Base-by-base conservation (phyloP, 2,797 vertebrate species). In the Corythornis leucogaster region DNA sequence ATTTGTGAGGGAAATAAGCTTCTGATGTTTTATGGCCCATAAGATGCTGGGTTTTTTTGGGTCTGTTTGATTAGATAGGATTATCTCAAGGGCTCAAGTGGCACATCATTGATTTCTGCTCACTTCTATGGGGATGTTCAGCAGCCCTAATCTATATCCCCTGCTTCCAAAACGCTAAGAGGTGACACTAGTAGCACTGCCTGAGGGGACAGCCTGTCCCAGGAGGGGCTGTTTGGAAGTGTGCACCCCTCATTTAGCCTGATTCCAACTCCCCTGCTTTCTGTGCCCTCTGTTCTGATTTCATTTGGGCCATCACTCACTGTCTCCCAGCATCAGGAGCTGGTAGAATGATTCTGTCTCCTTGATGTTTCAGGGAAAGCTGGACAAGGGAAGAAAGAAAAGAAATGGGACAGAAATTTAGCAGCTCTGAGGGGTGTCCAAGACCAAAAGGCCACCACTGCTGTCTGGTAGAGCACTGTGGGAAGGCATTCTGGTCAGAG, bases 51-150 rank as follows among this genome's bases (percentile, higher is more conserved):
- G 95, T 93, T 90, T 90, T 90, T 87, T 87, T 70, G 73, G 71
- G 85, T 88, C 87, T 87, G 74, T 96, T 96, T 95, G 93, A 96
- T 97, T 91, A 91, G 95, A 89, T 94, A 89, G 90, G 85, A 93
- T 97, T 96, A 79, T 94, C 90, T 95, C 75, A 90, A 82, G 77
- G 89, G 82, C 77, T 95, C 2, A 0, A 91, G 63, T 93, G 84
- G 89, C 81, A 53, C 64, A 26, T 93, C 64, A 68, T 90, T 43
- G 15, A 80, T 95, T 92, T 81, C 69, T 45, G 45, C 67, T 71
- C 53, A 28, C 74, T 94, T 89, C 91, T 57, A 25, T 58, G 63
- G 61, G 55, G 58, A 35, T 17, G 2, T 80, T 90, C 61, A 81
- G 70, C 74, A 79, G 57, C 68, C 74, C 66, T 68, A 18, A 83